Percentiles rank a stretch among this genome's conserved stretches.
Evolutionary conservation across 2,113 vertebrate species (phyloP).

Genomic region (Phylloscopus trochiloides): DNA sequence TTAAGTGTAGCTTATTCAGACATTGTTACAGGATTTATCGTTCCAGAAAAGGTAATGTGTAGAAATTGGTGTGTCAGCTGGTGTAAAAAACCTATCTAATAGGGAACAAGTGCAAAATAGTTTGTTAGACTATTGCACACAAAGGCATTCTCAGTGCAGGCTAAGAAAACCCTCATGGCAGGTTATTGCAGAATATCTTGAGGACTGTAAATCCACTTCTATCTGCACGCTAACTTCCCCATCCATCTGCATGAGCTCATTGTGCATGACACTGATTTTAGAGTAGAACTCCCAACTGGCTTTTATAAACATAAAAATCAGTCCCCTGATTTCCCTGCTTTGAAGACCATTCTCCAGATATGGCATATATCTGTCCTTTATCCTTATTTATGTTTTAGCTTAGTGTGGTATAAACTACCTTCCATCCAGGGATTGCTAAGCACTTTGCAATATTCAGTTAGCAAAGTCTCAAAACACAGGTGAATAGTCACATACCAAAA

Average conservation of each 20-base stretch:
- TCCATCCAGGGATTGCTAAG: neutral
- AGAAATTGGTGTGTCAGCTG: conserved; percentile 30
- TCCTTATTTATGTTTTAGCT: conserved; percentile 40
- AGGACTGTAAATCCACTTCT: conserved; percentile 39
- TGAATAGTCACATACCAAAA: neutral
- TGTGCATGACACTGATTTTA: conserved; percentile 27
- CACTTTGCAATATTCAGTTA: conserved; percentile 2
- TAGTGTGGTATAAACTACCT: neutral
- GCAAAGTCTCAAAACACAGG: conserved; percentile 17
- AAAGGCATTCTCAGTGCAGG: neutral
- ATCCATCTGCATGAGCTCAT: neutral
- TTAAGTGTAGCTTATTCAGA: neutral
- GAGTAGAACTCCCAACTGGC: neutral
- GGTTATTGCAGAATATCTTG: neutral
- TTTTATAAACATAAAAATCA: conserved; percentile 36
- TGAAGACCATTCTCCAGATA: conserved; percentile 9
- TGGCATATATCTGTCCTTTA: neutral
- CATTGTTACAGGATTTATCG: neutral
- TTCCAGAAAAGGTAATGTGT: neutral
- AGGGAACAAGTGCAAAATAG: neutral
- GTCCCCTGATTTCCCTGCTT: neutral
- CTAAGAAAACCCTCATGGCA: conserved; percentile 11
- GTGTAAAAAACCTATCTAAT: neutral
- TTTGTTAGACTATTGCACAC: conserved; percentile 21
- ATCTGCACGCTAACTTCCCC: neutral